Conservation (phyloP, 2,113 vertebrate species). For the Motacilla alba region DNA sequence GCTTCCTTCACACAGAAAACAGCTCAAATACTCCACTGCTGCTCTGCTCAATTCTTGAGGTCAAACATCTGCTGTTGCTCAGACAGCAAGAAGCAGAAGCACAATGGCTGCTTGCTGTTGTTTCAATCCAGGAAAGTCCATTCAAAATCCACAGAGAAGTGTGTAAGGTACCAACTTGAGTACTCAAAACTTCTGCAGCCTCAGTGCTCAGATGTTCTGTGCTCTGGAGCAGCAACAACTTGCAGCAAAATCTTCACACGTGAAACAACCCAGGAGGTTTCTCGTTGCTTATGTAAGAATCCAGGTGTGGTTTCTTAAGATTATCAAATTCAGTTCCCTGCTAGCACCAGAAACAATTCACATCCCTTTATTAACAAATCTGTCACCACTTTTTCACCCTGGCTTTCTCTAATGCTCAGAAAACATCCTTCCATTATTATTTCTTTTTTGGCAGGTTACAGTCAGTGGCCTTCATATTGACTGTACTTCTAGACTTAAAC, state of each 20-base stretch:
- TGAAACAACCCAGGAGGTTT: background rate
- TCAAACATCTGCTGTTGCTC: background rate
- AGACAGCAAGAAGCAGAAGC: background rate
- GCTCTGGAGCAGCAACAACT: background rate
- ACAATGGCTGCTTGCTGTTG: background rate
- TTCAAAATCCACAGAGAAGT: background rate
- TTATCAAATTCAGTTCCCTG: background rate
- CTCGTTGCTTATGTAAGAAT: background rate
- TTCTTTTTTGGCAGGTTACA: background rate
- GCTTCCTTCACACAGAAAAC: background rate
- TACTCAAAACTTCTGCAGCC: background rate
- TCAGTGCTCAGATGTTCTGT: background rate
- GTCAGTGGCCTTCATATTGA: background rate
- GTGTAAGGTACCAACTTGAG: fast-evolving
- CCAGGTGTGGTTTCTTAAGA: background rate
- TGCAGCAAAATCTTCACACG: background rate
- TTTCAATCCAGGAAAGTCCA: background rate
- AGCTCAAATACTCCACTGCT: background rate
- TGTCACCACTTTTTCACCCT: background rate
- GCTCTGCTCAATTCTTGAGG: background rate
- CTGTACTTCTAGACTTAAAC: background rate
- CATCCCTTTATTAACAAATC: background rate
- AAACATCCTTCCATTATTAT: background rate
- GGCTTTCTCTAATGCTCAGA: background rate
- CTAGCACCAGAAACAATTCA: background rate